These are phyloP conservation scores for Grallaria varia DNA, from an alignment of 2,113 vertebrate genomes.

Conservation along the genomic window DNA sequence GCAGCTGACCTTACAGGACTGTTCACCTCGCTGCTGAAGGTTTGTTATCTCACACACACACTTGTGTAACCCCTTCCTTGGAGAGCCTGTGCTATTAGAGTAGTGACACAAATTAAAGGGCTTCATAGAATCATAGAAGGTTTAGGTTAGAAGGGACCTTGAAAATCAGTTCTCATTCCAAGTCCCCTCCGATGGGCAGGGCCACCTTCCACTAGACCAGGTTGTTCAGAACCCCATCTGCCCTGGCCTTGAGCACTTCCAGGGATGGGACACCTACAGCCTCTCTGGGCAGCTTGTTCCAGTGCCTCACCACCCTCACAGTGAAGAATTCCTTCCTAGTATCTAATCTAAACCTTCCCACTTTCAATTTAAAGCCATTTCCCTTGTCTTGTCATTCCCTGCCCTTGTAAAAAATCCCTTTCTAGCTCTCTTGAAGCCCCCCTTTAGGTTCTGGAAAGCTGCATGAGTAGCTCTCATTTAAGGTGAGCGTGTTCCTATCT, in stretches of 20 bases:
- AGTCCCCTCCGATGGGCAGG: not conserved
- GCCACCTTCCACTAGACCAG: not conserved
- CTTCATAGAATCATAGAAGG: not conserved
- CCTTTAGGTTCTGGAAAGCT: not conserved
- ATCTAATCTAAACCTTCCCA: not conserved
- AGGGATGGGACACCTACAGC: not conserved
- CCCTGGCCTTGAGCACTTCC: not conserved
- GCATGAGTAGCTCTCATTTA: not conserved
- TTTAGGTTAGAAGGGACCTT: not conserved
- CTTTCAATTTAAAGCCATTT: not conserved
- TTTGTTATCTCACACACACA: rapidly evolving
- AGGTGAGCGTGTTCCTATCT: not conserved
- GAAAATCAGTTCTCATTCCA: not conserved
- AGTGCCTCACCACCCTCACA: not conserved
- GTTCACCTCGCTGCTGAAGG: not conserved
- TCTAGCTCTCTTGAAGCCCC: not conserved
- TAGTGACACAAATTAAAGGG: not conserved
- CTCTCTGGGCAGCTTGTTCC: not conserved
- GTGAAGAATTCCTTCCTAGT: not conserved
- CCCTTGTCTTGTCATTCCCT: not conserved
- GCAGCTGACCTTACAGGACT: not conserved
- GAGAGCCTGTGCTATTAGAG: not conserved
- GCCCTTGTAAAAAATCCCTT: not conserved
- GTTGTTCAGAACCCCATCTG: not conserved
- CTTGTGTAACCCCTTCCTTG: not conserved